A percentile compares a stretch with the other conserved stretches of the same genome.
Evolutionary conservation across 2,113 vertebrate genomes (phyloP).

Genomic region (Petrocephalus microphthalmus): DNA sequence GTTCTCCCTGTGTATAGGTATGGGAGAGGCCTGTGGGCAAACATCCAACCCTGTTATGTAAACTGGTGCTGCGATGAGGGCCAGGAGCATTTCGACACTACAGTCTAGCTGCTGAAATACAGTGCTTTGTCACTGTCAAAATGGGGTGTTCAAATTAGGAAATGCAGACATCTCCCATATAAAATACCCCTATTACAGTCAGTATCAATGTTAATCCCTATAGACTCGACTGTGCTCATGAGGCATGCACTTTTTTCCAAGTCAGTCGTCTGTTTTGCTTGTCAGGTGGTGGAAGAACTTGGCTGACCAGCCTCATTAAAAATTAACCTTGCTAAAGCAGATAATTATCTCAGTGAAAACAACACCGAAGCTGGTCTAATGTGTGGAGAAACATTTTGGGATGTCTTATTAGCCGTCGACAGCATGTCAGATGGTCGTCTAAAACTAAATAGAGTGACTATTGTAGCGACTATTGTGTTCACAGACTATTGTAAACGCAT

Average conservation of each 20-base stretch:
- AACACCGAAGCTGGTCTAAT: background rate
- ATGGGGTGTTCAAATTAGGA: background rate
- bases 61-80: background rate
- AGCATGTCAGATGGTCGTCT: background rate
- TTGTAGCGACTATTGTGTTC: too few species aligned
- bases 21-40: background rate
- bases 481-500: background rate
- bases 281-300: background rate
- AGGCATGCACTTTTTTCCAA: background rate
- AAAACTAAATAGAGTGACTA: background rate
- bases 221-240: background rate
- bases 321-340: background rate
- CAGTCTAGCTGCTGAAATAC: background rate
- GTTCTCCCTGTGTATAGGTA: background rate
- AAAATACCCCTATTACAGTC: background rate
- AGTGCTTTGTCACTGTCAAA: background rate
- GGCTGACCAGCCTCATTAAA: background rate
- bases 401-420: background rate
- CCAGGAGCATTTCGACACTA: background rate
- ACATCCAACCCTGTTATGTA: background rate
- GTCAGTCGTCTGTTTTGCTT: background rate
- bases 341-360: background rate
- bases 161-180: background rate
- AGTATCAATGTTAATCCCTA: background rate
- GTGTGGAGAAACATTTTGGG: background rate